phyloP scores from a whole-genome alignment of 2,113 vertebrate genomes.

The Pachycephala philippinensis region DNA sequence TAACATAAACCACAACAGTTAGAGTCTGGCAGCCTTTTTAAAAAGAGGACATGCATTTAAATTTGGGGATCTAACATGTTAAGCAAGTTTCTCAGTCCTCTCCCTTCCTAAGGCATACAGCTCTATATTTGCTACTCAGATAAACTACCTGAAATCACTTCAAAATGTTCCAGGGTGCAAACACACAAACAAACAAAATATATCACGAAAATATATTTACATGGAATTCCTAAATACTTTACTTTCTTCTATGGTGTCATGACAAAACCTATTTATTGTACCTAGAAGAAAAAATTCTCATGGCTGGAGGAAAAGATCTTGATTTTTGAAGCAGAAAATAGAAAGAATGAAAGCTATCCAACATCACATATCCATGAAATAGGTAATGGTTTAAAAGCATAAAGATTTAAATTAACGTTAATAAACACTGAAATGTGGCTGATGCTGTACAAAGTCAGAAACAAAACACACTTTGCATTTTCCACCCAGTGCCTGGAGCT shows the following conservation, averaged over 20 bases:
- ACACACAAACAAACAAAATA: neutral
- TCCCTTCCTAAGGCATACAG: neutral
- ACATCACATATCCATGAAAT: neutral
- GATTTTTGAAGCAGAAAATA: conserved; percentile 1
- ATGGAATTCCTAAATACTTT: neutral
- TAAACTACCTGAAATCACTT: neutral
- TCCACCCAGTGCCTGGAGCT: neutral
- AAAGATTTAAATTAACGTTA: neutral
- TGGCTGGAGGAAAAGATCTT: neutral
- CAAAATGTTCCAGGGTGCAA: neutral
- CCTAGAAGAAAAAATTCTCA: neutral
- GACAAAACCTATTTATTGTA: neutral
- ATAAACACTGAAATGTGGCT: neutral
- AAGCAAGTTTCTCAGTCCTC: neutral
- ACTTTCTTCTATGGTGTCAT: neutral
- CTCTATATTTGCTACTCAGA: neutral
- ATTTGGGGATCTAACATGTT: neutral
- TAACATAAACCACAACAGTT: neutral
- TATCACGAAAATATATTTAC: neutral
- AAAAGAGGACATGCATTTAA: neutral
- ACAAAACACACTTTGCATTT: neutral
- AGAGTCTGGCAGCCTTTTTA: neutral
- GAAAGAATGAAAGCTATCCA: neutral
- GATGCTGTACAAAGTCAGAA: neutral
- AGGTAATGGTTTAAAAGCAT: neutral